Percentiles rank a stretch among this genome's conserved stretches.
These are phyloP conservation scores for Peucedramus taeniatus DNA, from an alignment of 2,113 vertebrate genomes.

Conservation along the genomic window DNA sequence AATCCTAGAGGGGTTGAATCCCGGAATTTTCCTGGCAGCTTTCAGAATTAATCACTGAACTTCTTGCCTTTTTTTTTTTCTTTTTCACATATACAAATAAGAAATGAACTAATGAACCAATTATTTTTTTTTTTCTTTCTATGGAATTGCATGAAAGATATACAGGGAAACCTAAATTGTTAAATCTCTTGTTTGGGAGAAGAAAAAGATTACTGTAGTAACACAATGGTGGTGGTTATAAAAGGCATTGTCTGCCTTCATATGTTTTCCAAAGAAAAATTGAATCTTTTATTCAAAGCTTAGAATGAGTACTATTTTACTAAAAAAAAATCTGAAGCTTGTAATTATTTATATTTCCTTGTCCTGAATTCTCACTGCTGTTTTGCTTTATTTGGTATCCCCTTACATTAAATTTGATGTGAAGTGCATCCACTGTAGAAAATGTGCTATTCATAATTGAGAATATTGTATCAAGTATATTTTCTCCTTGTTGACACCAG, in stretches of 20 bases:
- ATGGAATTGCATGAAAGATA: neutral
- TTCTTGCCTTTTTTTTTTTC: neutral
- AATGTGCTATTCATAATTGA: conserved; percentile 46
- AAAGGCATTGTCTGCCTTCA: neutral
- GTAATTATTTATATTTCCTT: conserved; percentile 29
- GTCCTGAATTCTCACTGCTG: neutral
- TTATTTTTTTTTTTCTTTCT: neutral
- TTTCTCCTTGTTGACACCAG: conserved; percentile 36
- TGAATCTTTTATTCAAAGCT: neutral
- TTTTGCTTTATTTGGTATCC: neutral
- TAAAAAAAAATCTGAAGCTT: neutral
- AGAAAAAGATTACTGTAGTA: neutral
- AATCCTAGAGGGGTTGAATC: neutral
- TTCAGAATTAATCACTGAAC: neutral
- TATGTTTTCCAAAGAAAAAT: neutral
- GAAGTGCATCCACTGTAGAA: conserved; percentile 6
- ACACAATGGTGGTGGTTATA: neutral
- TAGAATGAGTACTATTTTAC: neutral
- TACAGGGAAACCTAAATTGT: neutral
- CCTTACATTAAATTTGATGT: neutral
- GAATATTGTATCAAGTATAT: conserved; percentile 5
- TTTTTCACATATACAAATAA: neutral
- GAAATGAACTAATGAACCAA: neutral
- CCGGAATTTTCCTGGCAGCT: neutral
- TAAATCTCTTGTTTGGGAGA: neutral